Conservation (phyloP, 2,888 invertebrate species). For the Halocaridina rubra region DNA sequence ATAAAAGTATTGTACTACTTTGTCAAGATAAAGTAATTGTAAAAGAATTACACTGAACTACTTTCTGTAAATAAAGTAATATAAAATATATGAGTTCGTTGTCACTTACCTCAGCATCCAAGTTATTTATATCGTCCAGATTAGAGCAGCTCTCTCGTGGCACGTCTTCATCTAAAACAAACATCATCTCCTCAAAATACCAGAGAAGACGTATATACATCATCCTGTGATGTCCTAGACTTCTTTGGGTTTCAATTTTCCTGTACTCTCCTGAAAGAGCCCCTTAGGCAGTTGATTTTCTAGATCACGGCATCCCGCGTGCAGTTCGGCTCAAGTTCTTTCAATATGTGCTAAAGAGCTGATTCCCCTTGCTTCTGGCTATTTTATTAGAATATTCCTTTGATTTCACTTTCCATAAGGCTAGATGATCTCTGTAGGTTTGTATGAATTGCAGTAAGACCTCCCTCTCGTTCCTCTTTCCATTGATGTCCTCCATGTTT, state of each 20-base stretch:
- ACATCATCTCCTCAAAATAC: slow-evolving; percentile 7
- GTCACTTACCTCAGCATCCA: not conserved
- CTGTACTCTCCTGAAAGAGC: not conserved
- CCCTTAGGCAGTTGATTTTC: slow-evolving; percentile 19
- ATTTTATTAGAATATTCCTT: slow-evolving; percentile 26
- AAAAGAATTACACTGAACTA: not conserved
- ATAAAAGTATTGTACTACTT: too few relatives aligned
- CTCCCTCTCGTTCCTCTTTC: slow-evolving; percentile 14
- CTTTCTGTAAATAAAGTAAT: not conserved
- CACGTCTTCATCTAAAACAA: not conserved
- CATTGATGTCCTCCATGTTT: slow-evolving; percentile 22
- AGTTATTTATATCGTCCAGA: not conserved
- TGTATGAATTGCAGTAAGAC: slow-evolving; percentile 27
- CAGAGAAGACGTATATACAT: not conserved
- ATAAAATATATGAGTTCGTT: slow-evolving; percentile 5
- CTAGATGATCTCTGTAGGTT: slow-evolving; percentile 20
- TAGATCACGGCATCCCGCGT: too few relatives aligned
- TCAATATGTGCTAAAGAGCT: slow-evolving; percentile 16
- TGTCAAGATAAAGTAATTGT: too few relatives aligned
- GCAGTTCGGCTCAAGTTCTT: slow-evolving; percentile 30
- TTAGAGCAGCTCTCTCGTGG: slow-evolving; percentile 6
- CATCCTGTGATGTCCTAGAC: not conserved
- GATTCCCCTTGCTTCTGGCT: slow-evolving; percentile 29
- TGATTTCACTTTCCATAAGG: slow-evolving; percentile 36
- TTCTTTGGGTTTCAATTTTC: not conserved